Evolutionary conservation across 2,113 vertebrate species (phyloP).

Genomic region (Pionites leucogaster): DNA sequence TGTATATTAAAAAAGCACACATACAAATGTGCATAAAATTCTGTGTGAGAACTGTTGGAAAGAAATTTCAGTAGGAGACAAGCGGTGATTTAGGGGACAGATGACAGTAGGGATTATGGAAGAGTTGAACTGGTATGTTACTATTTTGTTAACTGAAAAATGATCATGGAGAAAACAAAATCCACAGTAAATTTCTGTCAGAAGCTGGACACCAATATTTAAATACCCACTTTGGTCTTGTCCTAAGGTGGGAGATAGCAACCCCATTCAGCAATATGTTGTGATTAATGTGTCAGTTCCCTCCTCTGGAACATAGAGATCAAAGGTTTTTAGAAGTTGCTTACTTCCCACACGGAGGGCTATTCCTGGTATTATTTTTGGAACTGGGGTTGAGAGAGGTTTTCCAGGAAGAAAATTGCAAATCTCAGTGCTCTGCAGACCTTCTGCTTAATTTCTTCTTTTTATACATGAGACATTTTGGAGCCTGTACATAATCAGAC

Average conservation of each 20-base stretch:
- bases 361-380: slow-evolving; percentile 44
- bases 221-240: background rate
- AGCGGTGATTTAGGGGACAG: background rate
- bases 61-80: background rate
- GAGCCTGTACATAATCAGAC: background rate
- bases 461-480: background rate
- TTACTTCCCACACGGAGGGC: slow-evolving; percentile 9
- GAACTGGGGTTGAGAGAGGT: slow-evolving; percentile 32
- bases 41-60: background rate
- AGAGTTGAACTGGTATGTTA: background rate
- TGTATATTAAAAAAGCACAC: background rate
- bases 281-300: slow-evolving; percentile 1
- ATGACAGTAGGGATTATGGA: background rate
- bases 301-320: slow-evolving; percentile 9
- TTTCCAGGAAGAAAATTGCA: slow-evolving; percentile 42
- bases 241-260: background rate
- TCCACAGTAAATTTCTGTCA: background rate
- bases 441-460: slow-evolving; percentile 36
- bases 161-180: background rate
- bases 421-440: background rate
- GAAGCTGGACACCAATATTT: background rate
- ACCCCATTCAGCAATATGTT: background rate
- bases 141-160: background rate
- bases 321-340: slow-evolving; percentile 35
- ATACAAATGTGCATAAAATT: background rate